Conservation (phyloP, 1,140 invertebrate genomes). For the Acromyrmex echinatior region DNA sequence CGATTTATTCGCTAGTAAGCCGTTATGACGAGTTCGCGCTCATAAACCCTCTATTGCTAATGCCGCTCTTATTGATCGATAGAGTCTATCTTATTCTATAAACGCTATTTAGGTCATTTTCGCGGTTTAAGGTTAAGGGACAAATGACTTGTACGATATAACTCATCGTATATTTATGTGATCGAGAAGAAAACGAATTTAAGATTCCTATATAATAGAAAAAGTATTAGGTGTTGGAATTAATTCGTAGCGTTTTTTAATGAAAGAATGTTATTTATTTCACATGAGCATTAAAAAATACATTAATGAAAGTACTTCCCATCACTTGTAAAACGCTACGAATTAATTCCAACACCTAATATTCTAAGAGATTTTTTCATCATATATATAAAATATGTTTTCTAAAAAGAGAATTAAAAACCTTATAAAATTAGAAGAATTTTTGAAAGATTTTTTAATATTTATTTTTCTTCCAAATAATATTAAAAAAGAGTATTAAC, state of each 20-base stretch:
- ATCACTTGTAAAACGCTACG: no score
- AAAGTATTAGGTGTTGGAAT: no score
- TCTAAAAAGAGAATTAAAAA: neutral
- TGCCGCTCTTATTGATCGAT: constrained; percentile 33
- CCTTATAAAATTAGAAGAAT: neutral
- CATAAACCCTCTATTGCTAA: constrained; percentile 36
- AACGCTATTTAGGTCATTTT: neutral
- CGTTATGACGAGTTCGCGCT: constrained; percentile 17
- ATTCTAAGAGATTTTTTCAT: neutral
- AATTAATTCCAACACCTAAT: no score
- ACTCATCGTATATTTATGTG: neutral
- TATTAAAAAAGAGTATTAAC: neutral
- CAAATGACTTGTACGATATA: neutral
- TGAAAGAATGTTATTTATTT: no score
- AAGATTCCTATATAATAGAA: neutral
- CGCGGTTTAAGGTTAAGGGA: neutral
- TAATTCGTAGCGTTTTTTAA: no score
- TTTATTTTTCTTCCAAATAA: no score
- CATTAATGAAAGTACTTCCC: no score
- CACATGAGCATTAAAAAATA: no score
- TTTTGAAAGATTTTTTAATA: neutral
- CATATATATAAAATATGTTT: neutral
- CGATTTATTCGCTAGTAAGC: constrained; percentile 51
- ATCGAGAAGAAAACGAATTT: neutral
- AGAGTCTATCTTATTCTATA: neutral